Conservation (phyloP, 2,888 invertebrate genomes). For the Volucella bombylans region DNA sequence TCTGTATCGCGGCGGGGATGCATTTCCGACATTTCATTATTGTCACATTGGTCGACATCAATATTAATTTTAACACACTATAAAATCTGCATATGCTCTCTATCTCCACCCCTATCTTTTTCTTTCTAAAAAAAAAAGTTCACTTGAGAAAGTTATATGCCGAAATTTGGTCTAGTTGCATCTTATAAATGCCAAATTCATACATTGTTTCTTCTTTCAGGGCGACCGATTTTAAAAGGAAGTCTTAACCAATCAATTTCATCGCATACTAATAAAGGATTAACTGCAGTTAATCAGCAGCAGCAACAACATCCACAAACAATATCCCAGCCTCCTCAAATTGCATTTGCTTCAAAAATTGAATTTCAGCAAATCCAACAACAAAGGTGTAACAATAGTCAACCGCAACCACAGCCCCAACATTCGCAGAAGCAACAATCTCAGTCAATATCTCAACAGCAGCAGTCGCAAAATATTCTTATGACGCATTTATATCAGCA, state of each 20-base stretch:
- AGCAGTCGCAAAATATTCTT: slow-evolving; percentile 76
- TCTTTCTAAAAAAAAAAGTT: no score
- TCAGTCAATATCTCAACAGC: slow-evolving; percentile 75
- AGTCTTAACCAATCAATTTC: slow-evolving; percentile 73
- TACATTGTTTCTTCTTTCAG: slow-evolving; percentile 73
- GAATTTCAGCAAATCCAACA: slow-evolving; percentile 79
- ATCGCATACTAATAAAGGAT: slow-evolving; percentile 21
- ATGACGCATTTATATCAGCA: slow-evolving; percentile 78
- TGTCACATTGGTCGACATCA: no score
- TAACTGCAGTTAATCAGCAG: slow-evolving; percentile 66
- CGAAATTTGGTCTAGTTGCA: not conserved
- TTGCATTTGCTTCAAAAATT: slow-evolving; percentile 77
- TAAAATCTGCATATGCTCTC: no score
- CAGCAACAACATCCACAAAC: slow-evolving; percentile 61
- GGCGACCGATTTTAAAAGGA: slow-evolving; percentile 82
- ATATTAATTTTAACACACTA: no score
- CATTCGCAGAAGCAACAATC: slow-evolving; percentile 74
- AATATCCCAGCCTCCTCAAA: slow-evolving; percentile 74
- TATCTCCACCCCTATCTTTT: no score
- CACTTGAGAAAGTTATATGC: no score
- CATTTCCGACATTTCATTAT: no score
- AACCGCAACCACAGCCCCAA: slow-evolving; percentile 74
- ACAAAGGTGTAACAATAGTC: slow-evolving; percentile 72
- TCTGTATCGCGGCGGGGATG: no score
- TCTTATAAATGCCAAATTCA: slow-evolving; percentile 6